A percentile compares a stretch with the other conserved stretches of the same genome.
Evolutionary conservation across 1,140 invertebrate genomes (phyloP).

Genomic region (Cylas formicarius): DNA sequence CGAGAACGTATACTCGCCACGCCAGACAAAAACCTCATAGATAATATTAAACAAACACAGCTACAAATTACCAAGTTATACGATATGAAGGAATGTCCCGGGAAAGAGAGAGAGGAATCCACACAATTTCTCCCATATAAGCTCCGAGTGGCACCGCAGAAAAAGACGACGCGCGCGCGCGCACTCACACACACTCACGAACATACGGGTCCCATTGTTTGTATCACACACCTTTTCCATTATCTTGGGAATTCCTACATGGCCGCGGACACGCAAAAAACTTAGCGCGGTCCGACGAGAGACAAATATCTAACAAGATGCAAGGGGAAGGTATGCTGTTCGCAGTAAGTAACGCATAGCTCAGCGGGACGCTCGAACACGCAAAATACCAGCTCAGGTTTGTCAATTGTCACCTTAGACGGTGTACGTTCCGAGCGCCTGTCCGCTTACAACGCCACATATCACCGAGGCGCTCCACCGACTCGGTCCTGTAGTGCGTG

Average conservation of each 20-base stretch:
- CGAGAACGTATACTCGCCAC: no score
- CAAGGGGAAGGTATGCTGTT: conserved; percentile 35
- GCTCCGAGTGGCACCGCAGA: conserved; percentile 11
- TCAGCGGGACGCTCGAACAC: conserved; percentile 34
- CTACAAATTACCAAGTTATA: conserved; percentile 24
- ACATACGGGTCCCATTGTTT: conserved; percentile 24
- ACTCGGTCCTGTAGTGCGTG: no score
- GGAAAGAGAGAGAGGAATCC: conserved; percentile 19
- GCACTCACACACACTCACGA: no score
- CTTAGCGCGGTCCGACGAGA: conserved; percentile 24
- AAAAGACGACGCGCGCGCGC: conserved; percentile 18
- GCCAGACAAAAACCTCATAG: conserved; percentile 19
- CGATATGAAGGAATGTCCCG: conserved; percentile 19
- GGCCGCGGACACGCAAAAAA: conserved; percentile 28
- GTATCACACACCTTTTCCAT: conserved; percentile 36
- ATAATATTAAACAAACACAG: conserved; percentile 24
- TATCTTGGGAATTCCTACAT: conserved; percentile 32
- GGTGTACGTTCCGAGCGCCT: conserved; percentile 36
- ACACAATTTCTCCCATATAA: conserved; percentile 15
- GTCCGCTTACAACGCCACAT: conserved; percentile 32
- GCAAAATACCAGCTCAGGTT: conserved; percentile 36
- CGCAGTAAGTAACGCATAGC: conserved; percentile 36
- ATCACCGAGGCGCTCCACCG: conserved; percentile 22
- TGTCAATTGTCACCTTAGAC: conserved; percentile 40
- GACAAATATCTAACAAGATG: conserved; percentile 39